These are phyloP conservation scores for Mesocentrotus franciscanus DNA, from an alignment of 53 echinoderm and acorn worm species.

Conservation along the genomic window DNA sequence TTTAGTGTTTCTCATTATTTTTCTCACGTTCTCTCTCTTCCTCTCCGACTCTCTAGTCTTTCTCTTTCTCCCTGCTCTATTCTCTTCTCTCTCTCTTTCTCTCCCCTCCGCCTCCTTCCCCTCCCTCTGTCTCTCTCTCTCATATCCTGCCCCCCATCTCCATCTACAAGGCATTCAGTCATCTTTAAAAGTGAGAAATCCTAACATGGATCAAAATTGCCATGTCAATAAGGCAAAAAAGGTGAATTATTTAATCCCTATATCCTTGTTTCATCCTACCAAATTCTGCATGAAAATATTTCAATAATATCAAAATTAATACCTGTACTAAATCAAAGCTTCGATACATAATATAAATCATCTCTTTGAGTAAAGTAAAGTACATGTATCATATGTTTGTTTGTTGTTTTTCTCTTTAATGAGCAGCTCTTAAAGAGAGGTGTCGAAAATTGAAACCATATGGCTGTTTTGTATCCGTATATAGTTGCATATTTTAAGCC, in stretches of 20 bases:
- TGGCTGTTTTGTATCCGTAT: too few species aligned
- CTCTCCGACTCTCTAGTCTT: too few species aligned
- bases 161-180: background rate
- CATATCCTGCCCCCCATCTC: background rate
- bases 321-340: background rate
- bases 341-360: background rate
- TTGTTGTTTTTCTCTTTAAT: background rate
- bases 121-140: background rate
- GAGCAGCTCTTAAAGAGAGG: background rate
- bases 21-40: background rate
- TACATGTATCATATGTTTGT: background rate
- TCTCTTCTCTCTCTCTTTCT: background rate
- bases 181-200: background rate
- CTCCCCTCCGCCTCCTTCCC: background rate
- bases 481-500: too few species aligned
- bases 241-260: background rate
- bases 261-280: background rate
- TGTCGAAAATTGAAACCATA: too few species aligned
- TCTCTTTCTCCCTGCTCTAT: background rate
- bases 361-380: too few species aligned
- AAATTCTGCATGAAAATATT: background rate
- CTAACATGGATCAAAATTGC: background rate
- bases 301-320: background rate
- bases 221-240: background rate
- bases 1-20: too few species aligned